A percentile compares a stretch with the other conserved stretches of the same genome.
These are phyloP conservation scores for Brachyhypopomus occidentalis DNA, from an alignment of 2,113 vertebrate genomes.

Conservation along the genomic window DNA sequence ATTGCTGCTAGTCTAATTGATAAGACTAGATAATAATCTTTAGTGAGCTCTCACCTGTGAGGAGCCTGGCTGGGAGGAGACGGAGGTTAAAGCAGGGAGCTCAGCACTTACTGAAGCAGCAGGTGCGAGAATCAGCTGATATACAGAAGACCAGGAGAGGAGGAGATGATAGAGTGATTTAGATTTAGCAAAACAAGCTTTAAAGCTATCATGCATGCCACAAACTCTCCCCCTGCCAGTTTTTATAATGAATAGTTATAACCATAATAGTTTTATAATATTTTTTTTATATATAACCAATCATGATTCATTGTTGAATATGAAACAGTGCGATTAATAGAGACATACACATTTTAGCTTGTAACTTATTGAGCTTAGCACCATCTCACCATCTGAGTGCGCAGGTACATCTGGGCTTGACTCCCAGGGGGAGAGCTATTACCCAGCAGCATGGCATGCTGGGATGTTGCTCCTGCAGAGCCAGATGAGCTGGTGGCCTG, in stretches of 20 bases:
- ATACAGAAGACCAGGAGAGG: constrained; percentile 37
- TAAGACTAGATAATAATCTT: neutral
- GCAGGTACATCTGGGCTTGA: constrained; percentile 95
- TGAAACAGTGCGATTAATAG: no score
- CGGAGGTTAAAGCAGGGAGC: constrained; percentile 86
- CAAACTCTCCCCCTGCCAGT: no score
- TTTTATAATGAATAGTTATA: no score
- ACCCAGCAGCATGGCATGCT: constrained; percentile 90
- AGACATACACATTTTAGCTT: no score
- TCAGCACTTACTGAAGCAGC: constrained; percentile 89
- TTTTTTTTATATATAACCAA: no score
- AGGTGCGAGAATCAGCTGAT: constrained; percentile 91
- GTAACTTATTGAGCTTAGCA: no score
- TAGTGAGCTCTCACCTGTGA: constrained; percentile 79
- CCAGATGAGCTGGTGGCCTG: constrained; percentile 84
- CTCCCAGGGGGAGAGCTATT: constrained; percentile 86
- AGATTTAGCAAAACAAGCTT: no score
- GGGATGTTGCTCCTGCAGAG: constrained; percentile 78
- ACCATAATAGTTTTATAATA: no score
- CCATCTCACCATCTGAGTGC: constrained; percentile 88
- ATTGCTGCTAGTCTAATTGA: no score
- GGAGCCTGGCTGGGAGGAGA: constrained; percentile 84
- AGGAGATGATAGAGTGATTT: neutral
- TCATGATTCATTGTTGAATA: no score
- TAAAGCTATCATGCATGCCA: no score